These are phyloP conservation scores for Eulemur albifrons DNA, from an alignment of 2,797 vertebrate species.

Conservation along the genomic window DNA sequence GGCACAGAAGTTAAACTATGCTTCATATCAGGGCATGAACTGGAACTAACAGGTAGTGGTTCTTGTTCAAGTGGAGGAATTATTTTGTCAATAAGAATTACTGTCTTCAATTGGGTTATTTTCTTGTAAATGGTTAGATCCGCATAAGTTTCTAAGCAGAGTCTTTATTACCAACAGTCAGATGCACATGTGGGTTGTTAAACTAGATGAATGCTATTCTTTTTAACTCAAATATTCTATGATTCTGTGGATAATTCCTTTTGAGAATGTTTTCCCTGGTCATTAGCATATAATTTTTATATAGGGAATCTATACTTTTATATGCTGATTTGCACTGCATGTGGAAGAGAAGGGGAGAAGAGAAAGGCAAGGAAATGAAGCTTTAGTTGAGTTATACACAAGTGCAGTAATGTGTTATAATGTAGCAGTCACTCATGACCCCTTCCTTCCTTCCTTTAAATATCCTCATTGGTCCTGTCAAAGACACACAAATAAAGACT, in stretches of 20 bases:
- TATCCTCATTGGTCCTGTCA: not conserved
- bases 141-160: not conserved
- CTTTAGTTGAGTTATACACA: not conserved
- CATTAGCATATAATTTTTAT: not conserved
- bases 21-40: not conserved
- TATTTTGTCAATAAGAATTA: not conserved
- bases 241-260: conserved; percentile 23
- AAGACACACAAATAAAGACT: conserved; percentile 4
- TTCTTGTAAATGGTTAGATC: not conserved
- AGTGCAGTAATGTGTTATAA: not conserved
- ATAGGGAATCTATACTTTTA: not conserved
- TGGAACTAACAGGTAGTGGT: not conserved
- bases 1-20: not conserved
- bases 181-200: not conserved
- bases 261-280: not conserved
- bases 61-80: not conserved
- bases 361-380: not conserved
- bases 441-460: not conserved
- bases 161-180: not conserved
- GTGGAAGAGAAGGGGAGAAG: not conserved
- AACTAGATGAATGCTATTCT: not conserved
- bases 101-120: not conserved
- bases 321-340: not conserved
- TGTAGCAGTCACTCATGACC: not conserved
- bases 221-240: conserved; percentile 13